phyloP scores from a whole-genome alignment of 2,888 invertebrate species.

The Drosophila niveifrons region DNA sequence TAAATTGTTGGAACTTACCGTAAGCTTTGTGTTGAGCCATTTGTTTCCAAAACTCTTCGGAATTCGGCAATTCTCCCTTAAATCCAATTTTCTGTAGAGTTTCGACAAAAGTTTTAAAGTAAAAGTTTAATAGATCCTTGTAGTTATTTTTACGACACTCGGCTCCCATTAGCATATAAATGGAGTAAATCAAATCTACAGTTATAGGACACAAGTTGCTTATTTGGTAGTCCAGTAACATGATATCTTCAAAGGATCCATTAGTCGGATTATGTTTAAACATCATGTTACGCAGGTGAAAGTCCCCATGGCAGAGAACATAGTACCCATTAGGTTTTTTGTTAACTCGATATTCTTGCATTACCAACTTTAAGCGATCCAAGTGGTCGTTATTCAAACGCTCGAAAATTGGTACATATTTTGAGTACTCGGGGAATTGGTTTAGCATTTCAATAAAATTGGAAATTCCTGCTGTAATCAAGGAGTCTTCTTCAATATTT shows the following conservation, averaged over 20 bases:
- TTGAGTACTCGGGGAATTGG: conserved; percentile 34
- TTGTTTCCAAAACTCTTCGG: conserved; percentile 61
- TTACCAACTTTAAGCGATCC: neutral
- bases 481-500: conserved; percentile 21
- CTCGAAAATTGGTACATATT: conserved; percentile 43
- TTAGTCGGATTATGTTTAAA: conserved; percentile 43
- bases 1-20: conserved; percentile 51
- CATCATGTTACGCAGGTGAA: conserved; percentile 74
- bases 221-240: conserved; percentile 74
- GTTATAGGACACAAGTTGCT: conserved; percentile 62
- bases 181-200: conserved; percentile 69
- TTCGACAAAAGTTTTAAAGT: conserved; percentile 43
- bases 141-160: conserved; percentile 57
- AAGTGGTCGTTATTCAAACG: conserved; percentile 37
- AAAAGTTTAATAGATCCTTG: conserved; percentile 61
- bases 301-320: conserved; percentile 70
- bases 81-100: conserved; percentile 55
- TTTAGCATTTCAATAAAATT: conserved; percentile 53
- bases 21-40: conserved; percentile 64
- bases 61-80: conserved; percentile 60
- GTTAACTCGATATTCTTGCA: conserved; percentile 44
- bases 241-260: conserved; percentile 51
- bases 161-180: conserved; percentile 60
- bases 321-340: conserved; percentile 52
- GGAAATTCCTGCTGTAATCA: conserved; percentile 39